Conservation (phyloP, 1,140 invertebrate genomes). For the Brachionus rotundiformis region DNA sequence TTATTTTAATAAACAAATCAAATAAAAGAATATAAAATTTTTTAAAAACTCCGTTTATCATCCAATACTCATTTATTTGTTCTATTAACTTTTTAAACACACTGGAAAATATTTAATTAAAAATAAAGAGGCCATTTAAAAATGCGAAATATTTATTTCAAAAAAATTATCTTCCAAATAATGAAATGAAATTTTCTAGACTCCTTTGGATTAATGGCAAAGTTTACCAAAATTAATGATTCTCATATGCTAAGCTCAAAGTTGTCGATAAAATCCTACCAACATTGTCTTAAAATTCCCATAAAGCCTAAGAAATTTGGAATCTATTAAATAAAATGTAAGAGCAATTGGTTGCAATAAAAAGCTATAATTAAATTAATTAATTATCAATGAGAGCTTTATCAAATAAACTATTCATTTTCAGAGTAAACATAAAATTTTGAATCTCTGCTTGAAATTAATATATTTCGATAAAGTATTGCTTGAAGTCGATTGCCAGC, state of each 20-base stretch:
- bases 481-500: neutral
- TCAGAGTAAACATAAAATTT: neutral
- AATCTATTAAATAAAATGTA: neutral
- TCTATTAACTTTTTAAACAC: too few species aligned
- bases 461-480: neutral
- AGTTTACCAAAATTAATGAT: neutral
- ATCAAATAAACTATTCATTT: slow-evolving; percentile 1
- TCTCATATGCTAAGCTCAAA: neutral
- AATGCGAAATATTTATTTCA: too few species aligned
- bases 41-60: too few species aligned
- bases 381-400: neutral
- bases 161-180: too few species aligned
- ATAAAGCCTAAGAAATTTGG: neutral
- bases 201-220: too few species aligned
- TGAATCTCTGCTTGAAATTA: slow-evolving; percentile 9
- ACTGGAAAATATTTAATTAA: too few species aligned
- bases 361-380: neutral
- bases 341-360: neutral
- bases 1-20: too few species aligned
- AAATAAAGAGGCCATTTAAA: too few species aligned
- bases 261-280: neutral
- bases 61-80: too few species aligned
- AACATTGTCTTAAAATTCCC: too few species aligned
- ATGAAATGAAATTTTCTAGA: too few species aligned
- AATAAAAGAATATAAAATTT: too few species aligned